Percentiles rank a stretch among this genome's conserved stretches.
phyloP scores from a whole-genome alignment of 1,140 invertebrate genomes.

The Conus ventricosus region DNA sequence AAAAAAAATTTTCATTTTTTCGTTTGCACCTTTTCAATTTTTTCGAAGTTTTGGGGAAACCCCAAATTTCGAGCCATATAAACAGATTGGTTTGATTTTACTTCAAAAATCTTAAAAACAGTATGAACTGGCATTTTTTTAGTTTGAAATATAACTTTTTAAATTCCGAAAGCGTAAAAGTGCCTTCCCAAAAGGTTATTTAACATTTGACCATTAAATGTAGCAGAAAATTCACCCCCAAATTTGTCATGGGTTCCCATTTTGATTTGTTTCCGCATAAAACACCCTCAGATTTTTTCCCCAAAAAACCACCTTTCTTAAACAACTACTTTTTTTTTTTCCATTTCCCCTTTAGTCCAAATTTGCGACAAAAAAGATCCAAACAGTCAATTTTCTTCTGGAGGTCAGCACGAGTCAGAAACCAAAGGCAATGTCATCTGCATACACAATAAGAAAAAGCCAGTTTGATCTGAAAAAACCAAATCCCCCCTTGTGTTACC shows the following conservation, averaged over 20 bases:
- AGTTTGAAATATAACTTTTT: not conserved
- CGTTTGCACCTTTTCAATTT: not conserved
- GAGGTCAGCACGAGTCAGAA: not conserved
- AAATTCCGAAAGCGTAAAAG: not conserved
- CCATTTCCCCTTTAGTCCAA: not conserved
- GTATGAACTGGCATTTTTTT: too few species aligned
- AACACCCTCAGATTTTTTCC: not conserved
- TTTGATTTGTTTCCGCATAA: not conserved
- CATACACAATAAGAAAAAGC: not conserved
- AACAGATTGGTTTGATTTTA: not conserved
- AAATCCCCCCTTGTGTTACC: not conserved
- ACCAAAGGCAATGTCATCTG: not conserved
- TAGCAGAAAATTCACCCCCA: not conserved
- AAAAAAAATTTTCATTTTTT: not conserved
- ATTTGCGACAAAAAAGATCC: not conserved
- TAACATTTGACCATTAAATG: not conserved
- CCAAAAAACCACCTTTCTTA: not conserved
- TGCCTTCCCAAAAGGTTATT: not conserved
- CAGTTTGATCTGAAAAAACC: not conserved
- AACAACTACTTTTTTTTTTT: not conserved
- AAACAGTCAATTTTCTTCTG: conserved; percentile 2
- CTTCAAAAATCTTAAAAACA: not conserved
- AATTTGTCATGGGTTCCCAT: not conserved
- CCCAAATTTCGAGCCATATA: not conserved
- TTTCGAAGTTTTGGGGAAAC: not conserved